A percentile compares a stretch with the other conserved stretches of the same genome.
Evolutionary conservation across 2,113 vertebrate genomes (phyloP).

Genomic region (Forbesichthys agassizii): DNA sequence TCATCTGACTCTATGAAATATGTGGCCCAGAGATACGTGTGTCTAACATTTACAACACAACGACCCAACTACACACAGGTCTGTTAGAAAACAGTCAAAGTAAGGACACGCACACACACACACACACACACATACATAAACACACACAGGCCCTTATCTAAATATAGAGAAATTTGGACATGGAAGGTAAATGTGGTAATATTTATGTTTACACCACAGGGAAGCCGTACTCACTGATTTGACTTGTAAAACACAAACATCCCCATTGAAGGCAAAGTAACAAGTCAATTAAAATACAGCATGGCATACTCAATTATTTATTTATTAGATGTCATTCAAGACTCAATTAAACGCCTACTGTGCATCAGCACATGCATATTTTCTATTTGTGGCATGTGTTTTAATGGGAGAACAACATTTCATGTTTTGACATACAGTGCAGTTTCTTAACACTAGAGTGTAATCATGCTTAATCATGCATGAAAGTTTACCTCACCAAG

Average conservation of each 20-base stretch:
- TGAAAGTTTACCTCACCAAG: too few species aligned
- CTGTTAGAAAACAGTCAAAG: slow-evolving; percentile 12
- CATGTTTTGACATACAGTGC: too few species aligned
- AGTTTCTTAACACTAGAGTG: too few species aligned
- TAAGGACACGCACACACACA: neutral
- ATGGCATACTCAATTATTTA: too few species aligned
- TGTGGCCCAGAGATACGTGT: slow-evolving; percentile 13
- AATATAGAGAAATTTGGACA: neutral
- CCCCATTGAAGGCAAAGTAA: neutral
- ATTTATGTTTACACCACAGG: slow-evolving; percentile 1
- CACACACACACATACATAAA: neutral
- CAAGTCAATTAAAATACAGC: too few species aligned
- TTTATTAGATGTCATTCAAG: too few species aligned
- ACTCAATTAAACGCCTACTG: too few species aligned
- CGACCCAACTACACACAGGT: slow-evolving; percentile 14
- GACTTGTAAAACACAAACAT: neutral
- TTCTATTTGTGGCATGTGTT: too few species aligned
- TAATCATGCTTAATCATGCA: too few species aligned
- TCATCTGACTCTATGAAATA: slow-evolving; percentile 15
- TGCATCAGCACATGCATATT: too few species aligned
- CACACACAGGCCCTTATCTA: neutral
- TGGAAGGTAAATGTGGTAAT: slow-evolving; percentile 8
- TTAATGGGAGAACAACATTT: too few species aligned
- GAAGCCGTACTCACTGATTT: neutral
- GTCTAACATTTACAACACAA: slow-evolving; percentile 16